Evolutionary conservation across 2,113 vertebrate genomes (phyloP).

Genomic region (Pelecanoides urinatrix): DNA sequence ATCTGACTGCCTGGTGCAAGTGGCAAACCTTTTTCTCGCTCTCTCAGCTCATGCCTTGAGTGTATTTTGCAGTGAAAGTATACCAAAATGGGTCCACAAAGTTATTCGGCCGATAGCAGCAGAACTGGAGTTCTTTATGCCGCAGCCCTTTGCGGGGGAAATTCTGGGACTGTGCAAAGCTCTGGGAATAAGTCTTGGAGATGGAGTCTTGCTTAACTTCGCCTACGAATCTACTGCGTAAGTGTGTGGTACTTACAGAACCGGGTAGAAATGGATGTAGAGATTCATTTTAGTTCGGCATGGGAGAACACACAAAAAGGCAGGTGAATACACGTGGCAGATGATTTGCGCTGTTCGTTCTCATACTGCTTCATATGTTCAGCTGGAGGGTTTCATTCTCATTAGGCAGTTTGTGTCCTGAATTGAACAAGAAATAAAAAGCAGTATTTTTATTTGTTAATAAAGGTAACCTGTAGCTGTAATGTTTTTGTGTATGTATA

Average conservation of each 20-base stretch:
- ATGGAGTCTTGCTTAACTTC: constrained; percentile 86
- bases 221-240: constrained; percentile 90
- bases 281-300: rapidly evolving
- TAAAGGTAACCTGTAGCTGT: rapidly evolving
- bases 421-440: rapidly evolving
- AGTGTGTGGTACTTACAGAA: constrained; percentile 20
- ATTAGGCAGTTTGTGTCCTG: rapidly evolving
- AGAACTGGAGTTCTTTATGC: constrained; percentile 72
- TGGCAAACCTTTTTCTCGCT: too few relatives aligned
- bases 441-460: background rate
- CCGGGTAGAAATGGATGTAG: rapidly evolving
- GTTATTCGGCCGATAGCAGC: constrained; percentile 64
- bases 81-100: constrained; percentile 84
- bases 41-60: background rate
- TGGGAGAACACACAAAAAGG: background rate
- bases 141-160: constrained; percentile 81
- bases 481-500: rapidly evolving
- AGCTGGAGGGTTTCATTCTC: rapidly evolving
- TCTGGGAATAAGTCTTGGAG: constrained; percentile 70
- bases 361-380: rapidly evolving
- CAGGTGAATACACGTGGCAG: rapidly evolving
- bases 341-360: rapidly evolving
- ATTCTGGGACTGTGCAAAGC: constrained; percentile 78
- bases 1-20: rapidly evolving
- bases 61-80: constrained; percentile 65